Conservation (phyloP, 2,888 invertebrate species). For the Axea sp. region DNA sequence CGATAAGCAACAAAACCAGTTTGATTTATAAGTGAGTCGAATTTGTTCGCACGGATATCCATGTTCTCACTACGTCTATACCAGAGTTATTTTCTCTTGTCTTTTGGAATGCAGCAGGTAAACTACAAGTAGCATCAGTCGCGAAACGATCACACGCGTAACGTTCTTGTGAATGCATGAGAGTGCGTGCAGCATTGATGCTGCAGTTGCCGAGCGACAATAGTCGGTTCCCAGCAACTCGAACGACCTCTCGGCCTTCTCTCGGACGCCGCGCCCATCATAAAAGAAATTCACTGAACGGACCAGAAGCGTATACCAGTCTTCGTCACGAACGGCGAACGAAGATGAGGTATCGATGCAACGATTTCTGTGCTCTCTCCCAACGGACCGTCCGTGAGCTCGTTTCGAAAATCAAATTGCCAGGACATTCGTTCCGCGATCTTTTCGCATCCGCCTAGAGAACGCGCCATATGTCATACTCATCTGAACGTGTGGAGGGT, state of each 20-base stretch:
- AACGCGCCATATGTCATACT: slow-evolving; percentile 55
- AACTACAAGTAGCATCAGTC: slow-evolving; percentile 49
- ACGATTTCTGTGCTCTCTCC: slow-evolving; percentile 44
- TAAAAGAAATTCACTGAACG: slow-evolving; percentile 71
- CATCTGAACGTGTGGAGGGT: slow-evolving; percentile 64
- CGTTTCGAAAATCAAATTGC: slow-evolving; percentile 51
- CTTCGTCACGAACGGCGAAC: slow-evolving; percentile 62
- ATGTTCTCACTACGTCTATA: slow-evolving; percentile 1
- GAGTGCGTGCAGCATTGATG: slow-evolving; percentile 51
- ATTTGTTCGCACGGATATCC: slow-evolving; percentile 17
- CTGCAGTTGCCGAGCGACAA: slow-evolving; percentile 65
- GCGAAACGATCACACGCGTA: slow-evolving; percentile 46
- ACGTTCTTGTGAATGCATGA: slow-evolving; percentile 47
- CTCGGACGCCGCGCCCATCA: slow-evolving; percentile 73
- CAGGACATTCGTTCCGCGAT: slow-evolving; percentile 59
- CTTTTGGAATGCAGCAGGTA: slow-evolving; percentile 50
- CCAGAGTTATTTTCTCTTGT: slow-evolving; percentile 37
- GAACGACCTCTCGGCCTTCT: slow-evolving; percentile 76
- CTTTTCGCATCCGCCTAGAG: slow-evolving; percentile 56
- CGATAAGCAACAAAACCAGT: too few relatives aligned
- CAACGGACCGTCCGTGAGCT: slow-evolving; percentile 28
- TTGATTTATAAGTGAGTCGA: too few relatives aligned
- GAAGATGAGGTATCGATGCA: slow-evolving; percentile 60
- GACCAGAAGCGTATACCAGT: slow-evolving; percentile 56
- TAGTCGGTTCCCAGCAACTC: slow-evolving; percentile 68